phyloP scores from a whole-genome alignment of 2,888 invertebrate species.

The Heliothis peltigera region DNA sequence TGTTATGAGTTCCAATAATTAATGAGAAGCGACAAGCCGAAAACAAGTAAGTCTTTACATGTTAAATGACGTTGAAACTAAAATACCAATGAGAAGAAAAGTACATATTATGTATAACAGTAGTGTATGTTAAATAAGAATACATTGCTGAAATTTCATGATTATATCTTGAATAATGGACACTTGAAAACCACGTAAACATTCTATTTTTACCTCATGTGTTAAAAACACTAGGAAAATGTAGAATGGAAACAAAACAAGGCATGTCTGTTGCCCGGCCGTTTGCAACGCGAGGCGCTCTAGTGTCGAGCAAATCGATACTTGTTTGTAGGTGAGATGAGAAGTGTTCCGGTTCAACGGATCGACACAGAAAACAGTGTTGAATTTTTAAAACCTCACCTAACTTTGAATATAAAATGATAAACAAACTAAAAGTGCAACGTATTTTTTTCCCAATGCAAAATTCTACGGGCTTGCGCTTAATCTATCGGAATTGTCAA shows the following conservation, averaged over 20 bases:
- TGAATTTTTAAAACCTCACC: background rate
- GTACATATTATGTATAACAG: background rate
- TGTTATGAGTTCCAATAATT: background rate
- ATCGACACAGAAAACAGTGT: background rate
- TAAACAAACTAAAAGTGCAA: background rate
- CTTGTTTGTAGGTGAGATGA: slow-evolving; percentile 27
- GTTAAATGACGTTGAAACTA: background rate
- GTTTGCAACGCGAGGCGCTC: slow-evolving; percentile 12
- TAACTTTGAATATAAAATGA: background rate
- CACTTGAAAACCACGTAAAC: slow-evolving; percentile 24
- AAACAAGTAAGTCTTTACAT: background rate
- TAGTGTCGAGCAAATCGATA: slow-evolving; percentile 41
- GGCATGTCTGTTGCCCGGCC: slow-evolving; percentile 32
- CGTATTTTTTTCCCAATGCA: background rate
- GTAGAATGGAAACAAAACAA: slow-evolving; percentile 28
- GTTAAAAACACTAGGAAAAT: slow-evolving; percentile 22
- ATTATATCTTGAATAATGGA: slow-evolving; percentile 15
- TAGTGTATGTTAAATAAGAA: slow-evolving; percentile 1
- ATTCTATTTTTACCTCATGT: slow-evolving; percentile 34
- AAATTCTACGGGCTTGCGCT: background rate
- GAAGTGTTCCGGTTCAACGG: slow-evolving; percentile 25
- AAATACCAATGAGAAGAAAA: background rate
- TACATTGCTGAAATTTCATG: background rate
- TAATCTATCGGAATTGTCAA: background rate
- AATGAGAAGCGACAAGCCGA: background rate